A percentile compares a stretch with the other conserved stretches of the same genome.
phyloP scores from a whole-genome alignment of 2,797 vertebrate genomes.

The Scolopax bukidnonensis region DNA sequence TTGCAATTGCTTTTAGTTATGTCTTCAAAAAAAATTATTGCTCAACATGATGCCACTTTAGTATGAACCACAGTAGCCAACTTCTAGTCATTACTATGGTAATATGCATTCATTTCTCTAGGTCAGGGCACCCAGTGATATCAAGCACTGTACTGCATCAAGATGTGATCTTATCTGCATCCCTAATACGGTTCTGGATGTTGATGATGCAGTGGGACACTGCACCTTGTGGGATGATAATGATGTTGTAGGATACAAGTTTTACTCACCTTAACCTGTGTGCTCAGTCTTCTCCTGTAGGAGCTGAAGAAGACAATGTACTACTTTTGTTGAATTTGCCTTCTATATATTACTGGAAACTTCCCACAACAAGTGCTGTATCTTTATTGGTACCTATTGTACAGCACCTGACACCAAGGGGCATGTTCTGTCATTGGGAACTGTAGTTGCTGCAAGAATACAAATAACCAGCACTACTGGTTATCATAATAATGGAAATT shows the following conservation, averaged over 20 bases:
- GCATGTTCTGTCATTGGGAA: neutral
- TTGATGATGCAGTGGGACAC: neutral
- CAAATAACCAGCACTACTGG: neutral
- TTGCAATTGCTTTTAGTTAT: neutral
- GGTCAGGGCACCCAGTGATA: neutral
- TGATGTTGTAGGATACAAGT: neutral
- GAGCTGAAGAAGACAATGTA: neutral
- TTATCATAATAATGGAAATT: neutral
- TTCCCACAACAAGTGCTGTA: neutral
- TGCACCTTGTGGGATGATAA: neutral
- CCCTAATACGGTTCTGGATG: neutral
- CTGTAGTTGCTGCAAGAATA: neutral
- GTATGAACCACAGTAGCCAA: neutral
- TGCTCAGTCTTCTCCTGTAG: neutral
- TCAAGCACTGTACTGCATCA: neutral
- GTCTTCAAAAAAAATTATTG: neutral
- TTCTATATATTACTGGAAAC: neutral
- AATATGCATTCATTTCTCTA: neutral
- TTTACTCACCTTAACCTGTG: neutral
- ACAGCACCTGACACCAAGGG: neutral
- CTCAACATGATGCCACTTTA: neutral
- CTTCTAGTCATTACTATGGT: neutral
- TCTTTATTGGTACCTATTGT: neutral
- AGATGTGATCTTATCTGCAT: neutral
- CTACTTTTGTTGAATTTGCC: neutral